Evolutionary conservation across 2,797 vertebrate genomes (phyloP), one percentile per base, ranked within the genome.

Genomic region (Galago senegalensis): DNA sequence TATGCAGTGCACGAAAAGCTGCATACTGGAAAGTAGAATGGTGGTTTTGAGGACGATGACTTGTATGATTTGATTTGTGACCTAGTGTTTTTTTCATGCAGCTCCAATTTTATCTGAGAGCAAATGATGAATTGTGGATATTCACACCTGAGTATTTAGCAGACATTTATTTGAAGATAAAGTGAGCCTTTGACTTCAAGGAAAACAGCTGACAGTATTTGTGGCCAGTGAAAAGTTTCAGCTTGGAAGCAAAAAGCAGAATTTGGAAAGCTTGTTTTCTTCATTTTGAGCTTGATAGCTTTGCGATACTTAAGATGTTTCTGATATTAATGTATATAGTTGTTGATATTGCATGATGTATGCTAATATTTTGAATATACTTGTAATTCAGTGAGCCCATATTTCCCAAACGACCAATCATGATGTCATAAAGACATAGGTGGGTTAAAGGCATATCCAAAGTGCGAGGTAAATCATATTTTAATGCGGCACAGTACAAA

Each of bases 201-300:
- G 40, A 94, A 85, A 79, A 73, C 43, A 95, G 31, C 85, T 93
- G 76, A 29, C 25, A 16, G 10, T 90, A n/a, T 83, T 94, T 75
- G 17, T 96, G 56, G 63, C 63, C 83, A 81, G 1, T 67, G 75
- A 90, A 85, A 77, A 83, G 76, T 56, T 75, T 61, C 75, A 91
- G 34, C 56, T 82, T 96, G 76, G 53, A 92, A 56, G 56, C 37
- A 87, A 72, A 90, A 94, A 75, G 29, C 23, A 65, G 25, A 60
- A 69, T 77, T 95, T 83, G 83, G 76, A 61, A 92, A 58, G 63
- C 17, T 87, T 87, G 16, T 80, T 95, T 95, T 90, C 31, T 94
- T 23, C 31, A 9, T 34, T 40, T 27, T 76, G 37, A 61, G 34
- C 37, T 60, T 91, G 79, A 77, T 46, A 72, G 20, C 67, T 40